phyloP scores from a whole-genome alignment of 2,113 vertebrate species.

The Muscicapa adusta region DNA sequence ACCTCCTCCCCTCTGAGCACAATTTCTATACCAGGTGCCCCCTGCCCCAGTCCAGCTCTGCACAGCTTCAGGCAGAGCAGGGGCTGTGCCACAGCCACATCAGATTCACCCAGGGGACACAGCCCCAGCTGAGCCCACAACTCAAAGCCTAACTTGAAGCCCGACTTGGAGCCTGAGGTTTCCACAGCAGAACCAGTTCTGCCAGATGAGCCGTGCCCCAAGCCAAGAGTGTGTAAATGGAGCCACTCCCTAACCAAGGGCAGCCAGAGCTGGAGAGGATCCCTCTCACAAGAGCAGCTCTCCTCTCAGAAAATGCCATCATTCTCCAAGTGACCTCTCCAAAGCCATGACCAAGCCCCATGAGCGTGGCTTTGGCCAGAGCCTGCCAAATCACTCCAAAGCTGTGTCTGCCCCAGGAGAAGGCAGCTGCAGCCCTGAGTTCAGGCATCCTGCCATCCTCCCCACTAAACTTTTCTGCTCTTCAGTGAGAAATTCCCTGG shows the following conservation, averaged over 20 bases:
- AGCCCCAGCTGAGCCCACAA: not conserved
- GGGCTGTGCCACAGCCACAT: not conserved
- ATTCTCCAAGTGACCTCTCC: not conserved
- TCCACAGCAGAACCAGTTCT: slow-evolving; percentile 56
- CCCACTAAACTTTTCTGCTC: not conserved
- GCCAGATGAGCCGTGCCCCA: slow-evolving; percentile 47
- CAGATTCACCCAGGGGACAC: slow-evolving; percentile 24
- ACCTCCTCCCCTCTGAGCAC: not conserved
- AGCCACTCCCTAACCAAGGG: slow-evolving; percentile 66
- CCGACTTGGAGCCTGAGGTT: not conserved
- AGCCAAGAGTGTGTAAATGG: slow-evolving; percentile 20
- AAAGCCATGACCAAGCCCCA: not conserved
- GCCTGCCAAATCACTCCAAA: not conserved
- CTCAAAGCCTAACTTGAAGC: not conserved
- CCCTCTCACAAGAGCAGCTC: slow-evolving; percentile 2
- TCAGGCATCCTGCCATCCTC: not conserved
- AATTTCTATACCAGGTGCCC: not conserved
- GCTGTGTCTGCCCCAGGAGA: not conserved
- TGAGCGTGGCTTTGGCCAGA: not conserved
- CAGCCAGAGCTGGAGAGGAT: not conserved
- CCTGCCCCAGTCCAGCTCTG: not conserved
- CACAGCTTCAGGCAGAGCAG: not conserved
- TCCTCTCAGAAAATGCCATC: not conserved
- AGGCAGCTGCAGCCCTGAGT: not conserved
- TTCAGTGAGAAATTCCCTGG: not conserved